These are phyloP conservation scores for Holacanthus passer DNA, from an alignment of 2,113 vertebrate species.

Conservation along the genomic window DNA sequence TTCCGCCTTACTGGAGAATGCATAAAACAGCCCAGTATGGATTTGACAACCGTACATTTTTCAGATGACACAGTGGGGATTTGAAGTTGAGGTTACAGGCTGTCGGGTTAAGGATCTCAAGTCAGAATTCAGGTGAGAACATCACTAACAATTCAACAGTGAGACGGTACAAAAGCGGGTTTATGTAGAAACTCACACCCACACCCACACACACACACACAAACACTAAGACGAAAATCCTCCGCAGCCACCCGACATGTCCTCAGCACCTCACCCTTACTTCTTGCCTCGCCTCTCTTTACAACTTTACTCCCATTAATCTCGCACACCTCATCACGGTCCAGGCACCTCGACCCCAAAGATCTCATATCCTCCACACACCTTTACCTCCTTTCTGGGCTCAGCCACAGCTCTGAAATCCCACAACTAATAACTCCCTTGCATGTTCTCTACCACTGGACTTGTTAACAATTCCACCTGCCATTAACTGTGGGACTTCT, in stretches of 20 bases:
- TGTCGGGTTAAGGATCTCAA: conserved; percentile 34
- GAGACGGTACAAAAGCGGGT: not conserved
- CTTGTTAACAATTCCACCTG: conserved; percentile 44
- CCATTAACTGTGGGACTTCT: not conserved
- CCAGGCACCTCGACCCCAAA: conserved; percentile 70
- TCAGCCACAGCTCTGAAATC: conserved; percentile 49
- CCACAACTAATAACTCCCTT: conserved; percentile 64
- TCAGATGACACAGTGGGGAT: conserved; percentile 16
- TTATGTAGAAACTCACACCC: not conserved
- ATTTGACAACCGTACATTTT: conserved; percentile 27
- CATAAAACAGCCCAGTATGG: conserved; percentile 30
- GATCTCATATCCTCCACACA: conserved; percentile 79
- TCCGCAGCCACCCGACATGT: conserved; percentile 47
- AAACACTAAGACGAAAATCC: conserved; percentile 17
- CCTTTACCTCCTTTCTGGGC: conserved; percentile 73
- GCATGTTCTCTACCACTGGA: conserved; percentile 20
- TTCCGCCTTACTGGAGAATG: conserved; percentile 13
- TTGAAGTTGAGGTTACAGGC: conserved; percentile 14
- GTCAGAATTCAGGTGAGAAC: conserved; percentile 32
- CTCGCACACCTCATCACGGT: conserved; percentile 79
- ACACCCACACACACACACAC: conserved; percentile 10
- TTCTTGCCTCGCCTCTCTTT: conserved; percentile 48
- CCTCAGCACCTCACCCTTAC: conserved; percentile 61
- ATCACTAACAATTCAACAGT: conserved; percentile 3
- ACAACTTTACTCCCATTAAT: conserved; percentile 67